Base-by-base conservation (phyloP, 2,113 vertebrate genomes). In the Anser cygnoides region DNA sequence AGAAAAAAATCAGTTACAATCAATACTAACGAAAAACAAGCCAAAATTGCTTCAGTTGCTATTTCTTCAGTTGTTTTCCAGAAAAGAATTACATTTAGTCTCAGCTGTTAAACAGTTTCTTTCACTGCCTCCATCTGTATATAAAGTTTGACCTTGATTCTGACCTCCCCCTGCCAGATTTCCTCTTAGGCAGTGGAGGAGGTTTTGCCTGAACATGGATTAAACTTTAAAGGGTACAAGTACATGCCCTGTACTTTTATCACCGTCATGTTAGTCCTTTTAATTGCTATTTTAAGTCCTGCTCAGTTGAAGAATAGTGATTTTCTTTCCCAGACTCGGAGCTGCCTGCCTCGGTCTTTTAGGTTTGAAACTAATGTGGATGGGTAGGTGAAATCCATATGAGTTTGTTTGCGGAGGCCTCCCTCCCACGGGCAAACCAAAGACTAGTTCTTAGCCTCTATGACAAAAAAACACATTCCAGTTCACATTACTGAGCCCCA, bases 1-100 rank as follows among this genome's bases (percentile, higher is more conserved):
- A 97, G 96, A 98, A 98, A 95, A 97, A 94, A 95, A 97, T 89
- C 79, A 92, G 95, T 97, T 93, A 92, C 96, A 95, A 92, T 96
- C 96, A 97, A 92, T 97, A 97, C 96, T 98, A 96, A 96, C 88
- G 37, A 90, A 94, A 87, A 90, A 71, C 3, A 16, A 71, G 29
- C 20, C 52, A 21, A 75, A 90, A 20, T 8, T 1, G 2, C 33
- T 57, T 58, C 9, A 66, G 14, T 59, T 70, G 59, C 58, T 79
- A 63, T n/a, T 67, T 72, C 29, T 39, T 58, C 66, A 57, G 10
- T 35, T 84, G 52, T 49, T 46, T 73, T 75, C 62, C 71, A 94
- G 85, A 96, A 93, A 96, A 84, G 81, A 77, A 61, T 86, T 87
- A 77, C 43, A 68, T 28, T 72, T 84, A 62, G 26, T 76, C 44